Conservation (phyloP, 2,888 invertebrate species). For the Drosophila glabriapex region DNA sequence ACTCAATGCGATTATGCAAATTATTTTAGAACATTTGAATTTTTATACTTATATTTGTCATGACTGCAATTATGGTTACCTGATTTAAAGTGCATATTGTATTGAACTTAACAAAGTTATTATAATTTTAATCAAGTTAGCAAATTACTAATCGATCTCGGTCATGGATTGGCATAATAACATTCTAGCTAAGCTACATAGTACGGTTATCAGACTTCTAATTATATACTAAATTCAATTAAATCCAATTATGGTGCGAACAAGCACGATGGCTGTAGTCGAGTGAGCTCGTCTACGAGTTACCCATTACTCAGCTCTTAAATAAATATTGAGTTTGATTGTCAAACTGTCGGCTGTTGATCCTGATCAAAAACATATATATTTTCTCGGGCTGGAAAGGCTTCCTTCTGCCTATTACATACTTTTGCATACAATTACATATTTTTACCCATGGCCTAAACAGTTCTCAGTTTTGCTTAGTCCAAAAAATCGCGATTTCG, state of each 20-base stretch:
- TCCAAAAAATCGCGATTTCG: neutral
- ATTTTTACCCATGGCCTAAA: neutral
- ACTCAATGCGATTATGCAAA: conserved; percentile 22
- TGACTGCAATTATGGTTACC: conserved; percentile 4
- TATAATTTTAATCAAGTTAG: neutral
- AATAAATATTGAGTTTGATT: too few species aligned
- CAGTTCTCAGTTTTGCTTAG: neutral
- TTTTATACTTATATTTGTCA: conserved; percentile 1
- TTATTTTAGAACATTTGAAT: conserved; percentile 36
- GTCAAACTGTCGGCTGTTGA: neutral
- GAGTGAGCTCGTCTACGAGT: too few species aligned
- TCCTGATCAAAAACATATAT: neutral
- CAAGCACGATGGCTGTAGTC: neutral
- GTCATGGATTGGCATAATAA: neutral
- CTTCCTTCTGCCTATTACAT: neutral
- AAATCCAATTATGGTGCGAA: neutral
- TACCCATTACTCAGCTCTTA: too few species aligned
- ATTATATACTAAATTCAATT: conserved; percentile 38
- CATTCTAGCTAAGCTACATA: conserved; percentile 11
- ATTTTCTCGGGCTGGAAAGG: neutral
- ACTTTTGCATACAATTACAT: neutral
- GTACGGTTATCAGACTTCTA: conserved; percentile 20
- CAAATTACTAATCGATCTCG: neutral
- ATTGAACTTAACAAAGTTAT: neutral
- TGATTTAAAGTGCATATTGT: conserved; percentile 2